Evolutionary conservation across 2,113 vertebrate species (phyloP), one percentile per base, ranked within the genome.

Genomic region (Amblyopsis rosae): DNA sequence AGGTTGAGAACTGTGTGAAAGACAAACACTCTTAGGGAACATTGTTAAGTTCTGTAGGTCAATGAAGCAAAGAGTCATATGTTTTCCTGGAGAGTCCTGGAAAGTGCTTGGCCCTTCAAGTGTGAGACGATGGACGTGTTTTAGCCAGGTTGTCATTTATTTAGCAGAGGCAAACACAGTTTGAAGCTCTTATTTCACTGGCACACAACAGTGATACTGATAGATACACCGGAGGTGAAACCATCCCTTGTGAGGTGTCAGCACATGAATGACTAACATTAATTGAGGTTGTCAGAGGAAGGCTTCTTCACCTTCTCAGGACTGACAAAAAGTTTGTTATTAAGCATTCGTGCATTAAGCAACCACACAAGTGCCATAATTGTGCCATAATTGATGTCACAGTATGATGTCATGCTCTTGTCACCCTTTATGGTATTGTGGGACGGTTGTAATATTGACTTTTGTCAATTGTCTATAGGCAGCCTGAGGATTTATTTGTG

Each of bases 181-280:
- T 82, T 10, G 62, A 51, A 26, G 69, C 62, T 63, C n/a, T 16
- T 64, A 53, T 79, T 69, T 67, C 70, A 19, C 64, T 33, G 62
- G 65, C 0, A 9, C 16, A n/a, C 67, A 82, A 57, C 46, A 41
- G 48, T 63, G 77, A 82, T 78, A 41, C 45, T 63, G 77, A 82
- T 78, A 55, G 49, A 51, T 16, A 62, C 63, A 58, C 60, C 32
- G 33, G 60, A 72, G 55, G 50, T 12, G 41, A 61, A 49, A 51
- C 67, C 57, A 65, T 78, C 70, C 74, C 73, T 86, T 76, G 80
- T 81, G 74, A 83, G 85, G 86, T 85, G 76, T 80, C 73, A 76
- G 48, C 57, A 78, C 69, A 72, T 77, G 72, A 82, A 77, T 74
- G 71, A 55, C 76, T 72, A 70, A 62, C 69, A 75, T 82, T 84